Evolutionary conservation across 2,888 invertebrate species (phyloP), one percentile per base, ranked within the genome.

Genomic region (Anarsia innoxiella): DNA sequence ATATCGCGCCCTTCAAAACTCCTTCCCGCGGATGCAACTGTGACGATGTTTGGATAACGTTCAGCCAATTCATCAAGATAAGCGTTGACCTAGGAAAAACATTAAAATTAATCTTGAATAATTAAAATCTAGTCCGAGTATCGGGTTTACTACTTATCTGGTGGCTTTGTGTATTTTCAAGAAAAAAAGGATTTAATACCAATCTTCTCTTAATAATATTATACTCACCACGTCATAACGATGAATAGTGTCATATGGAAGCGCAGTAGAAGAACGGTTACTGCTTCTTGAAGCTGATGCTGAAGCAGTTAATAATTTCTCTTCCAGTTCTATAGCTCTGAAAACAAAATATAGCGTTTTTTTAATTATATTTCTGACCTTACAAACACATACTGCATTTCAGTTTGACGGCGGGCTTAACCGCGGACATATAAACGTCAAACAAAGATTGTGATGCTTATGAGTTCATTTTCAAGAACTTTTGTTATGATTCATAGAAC

Each of bases 1-100:
- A 91, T 76, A 5, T 78, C 67, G 11, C 89, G 82, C 1, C 87
- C 86, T 69, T 90, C 87, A 37, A 77, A 72, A 37, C 88, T 87
- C 19, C 56, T 65, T 1, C 90, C 91, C 12, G 87, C 85, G 2
- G 67, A 54, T 0, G 55, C 70, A 0, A 77, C 61, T 1, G 30
- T 16, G 1, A 30, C 30, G 5, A 30, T 9, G 9, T 30, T 14
- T 8, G 30, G 30, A 16, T n/a, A 30, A 30, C 16, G 16, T 10
- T 2, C 2, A 4, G 30, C 30, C 2, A 30, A 14, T 1, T 16
- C 16, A n/a, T 10, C 30, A 5, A 30, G 14, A 14, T 15, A 30
- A 10, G 14, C 30, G 14, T 14, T 11, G 1, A 30, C 14, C 30
- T 30, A 16, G 2, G 8, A 29, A 12, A 13, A 14, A 29, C n/a